Percentiles rank a stretch among this genome's conserved stretches.
phyloP scores from a whole-genome alignment of 2,113 vertebrate species.

The Oncorhynchus mykiss region DNA sequence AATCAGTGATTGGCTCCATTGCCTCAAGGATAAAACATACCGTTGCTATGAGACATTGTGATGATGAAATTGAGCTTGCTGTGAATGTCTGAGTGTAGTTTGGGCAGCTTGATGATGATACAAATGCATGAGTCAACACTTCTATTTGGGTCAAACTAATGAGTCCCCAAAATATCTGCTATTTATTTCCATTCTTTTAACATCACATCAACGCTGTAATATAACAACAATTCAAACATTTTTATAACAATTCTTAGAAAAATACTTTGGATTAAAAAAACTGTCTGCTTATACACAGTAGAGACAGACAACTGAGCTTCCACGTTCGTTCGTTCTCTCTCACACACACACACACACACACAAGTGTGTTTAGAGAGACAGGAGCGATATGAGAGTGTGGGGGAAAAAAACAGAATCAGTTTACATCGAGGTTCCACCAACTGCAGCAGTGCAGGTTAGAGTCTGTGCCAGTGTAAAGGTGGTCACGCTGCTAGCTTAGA shows the following conservation, averaged over 20 bases:
- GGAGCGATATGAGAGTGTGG: no score
- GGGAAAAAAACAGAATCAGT: no score
- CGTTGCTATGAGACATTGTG: no score
- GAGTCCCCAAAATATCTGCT: not conserved
- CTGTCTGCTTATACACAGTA: conserved; percentile 13
- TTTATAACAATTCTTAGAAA: conserved; percentile 8
- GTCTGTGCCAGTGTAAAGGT: no score
- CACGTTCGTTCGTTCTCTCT: not conserved
- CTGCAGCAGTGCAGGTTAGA: no score
- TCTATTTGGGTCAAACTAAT: no score
- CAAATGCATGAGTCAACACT: not conserved
- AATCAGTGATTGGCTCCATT: not conserved
- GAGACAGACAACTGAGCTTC: not conserved
- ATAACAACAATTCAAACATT: not conserved
- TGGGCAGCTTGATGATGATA: not conserved
- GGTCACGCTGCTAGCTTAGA: no score
- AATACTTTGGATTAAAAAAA: conserved; percentile 41
- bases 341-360: not conserved
- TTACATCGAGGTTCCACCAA: no score
- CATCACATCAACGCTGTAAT: not conserved
- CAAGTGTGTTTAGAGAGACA: no score
- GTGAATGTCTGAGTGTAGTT: not conserved
- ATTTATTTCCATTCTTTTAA: not conserved
- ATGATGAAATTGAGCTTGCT: no score
- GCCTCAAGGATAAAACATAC: not conserved